These are phyloP conservation scores for Semotilus atromaculatus DNA, from an alignment of 2,797 vertebrate species.

Conservation along the genomic window DNA sequence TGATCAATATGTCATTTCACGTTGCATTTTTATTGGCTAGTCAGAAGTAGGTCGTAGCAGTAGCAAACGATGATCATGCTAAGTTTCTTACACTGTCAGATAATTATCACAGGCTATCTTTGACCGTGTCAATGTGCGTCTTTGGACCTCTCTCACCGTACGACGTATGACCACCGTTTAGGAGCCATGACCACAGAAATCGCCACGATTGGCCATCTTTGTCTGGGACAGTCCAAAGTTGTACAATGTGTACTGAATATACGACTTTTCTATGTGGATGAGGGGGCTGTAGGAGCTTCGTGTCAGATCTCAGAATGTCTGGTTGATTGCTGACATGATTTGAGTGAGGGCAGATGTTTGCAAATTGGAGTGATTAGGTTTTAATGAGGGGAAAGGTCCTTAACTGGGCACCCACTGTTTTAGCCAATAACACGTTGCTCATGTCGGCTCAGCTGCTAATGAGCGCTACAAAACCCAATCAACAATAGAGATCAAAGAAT, in stretches of 20 bases:
- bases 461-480: constrained; percentile 9
- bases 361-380: constrained; percentile 84
- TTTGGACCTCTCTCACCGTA: neutral
- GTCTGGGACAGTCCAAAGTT: neutral
- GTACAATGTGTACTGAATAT: neutral
- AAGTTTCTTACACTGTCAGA: neutral
- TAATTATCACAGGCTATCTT: neutral
- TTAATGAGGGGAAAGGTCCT: constrained; percentile 70
- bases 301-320: neutral
- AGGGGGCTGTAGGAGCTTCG: neutral
- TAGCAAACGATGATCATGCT: too few relatives aligned
- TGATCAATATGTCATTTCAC: neutral
- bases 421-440: constrained; percentile 40
- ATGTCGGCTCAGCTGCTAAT: constrained; percentile 49
- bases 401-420: constrained; percentile 53
- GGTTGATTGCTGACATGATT: constrained; percentile 31
- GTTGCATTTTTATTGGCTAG: neutral
- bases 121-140: fast-evolving
- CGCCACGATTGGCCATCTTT: too few relatives aligned
- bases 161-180: too few relatives aligned
- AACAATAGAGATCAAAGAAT: neutral
- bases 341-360: constrained; percentile 77
- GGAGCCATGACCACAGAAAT: too few relatives aligned
- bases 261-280: neutral
- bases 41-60: neutral